Percentiles rank a stretch among this genome's conserved stretches.
Evolutionary conservation across 1,140 invertebrate genomes (phyloP).

Genomic region (Hylaeus volcanicus): DNA sequence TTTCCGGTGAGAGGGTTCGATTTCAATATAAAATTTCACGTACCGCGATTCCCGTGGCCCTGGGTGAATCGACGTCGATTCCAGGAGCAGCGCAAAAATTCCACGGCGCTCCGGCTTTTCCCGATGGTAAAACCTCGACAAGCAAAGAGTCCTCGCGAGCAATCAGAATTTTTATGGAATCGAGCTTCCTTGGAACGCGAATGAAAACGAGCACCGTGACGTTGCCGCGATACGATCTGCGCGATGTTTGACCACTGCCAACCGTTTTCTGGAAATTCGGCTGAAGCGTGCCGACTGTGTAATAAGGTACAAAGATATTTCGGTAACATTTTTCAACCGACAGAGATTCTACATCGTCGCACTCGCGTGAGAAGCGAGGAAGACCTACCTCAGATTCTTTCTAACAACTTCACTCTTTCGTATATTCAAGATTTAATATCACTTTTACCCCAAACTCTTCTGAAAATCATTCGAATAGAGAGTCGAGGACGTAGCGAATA

Average conservation of each 20-base stretch:
- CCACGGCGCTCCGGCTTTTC: constrained; percentile 10
- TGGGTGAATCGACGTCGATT: neutral
- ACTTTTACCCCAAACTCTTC: no score
- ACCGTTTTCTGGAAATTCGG: neutral
- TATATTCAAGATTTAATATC: no score
- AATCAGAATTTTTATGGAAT: constrained; percentile 44
- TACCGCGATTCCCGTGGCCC: constrained; percentile 3
- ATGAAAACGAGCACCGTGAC: neutral
- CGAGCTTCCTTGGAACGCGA: neutral
- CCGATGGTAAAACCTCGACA: neutral
- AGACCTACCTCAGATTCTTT: no score
- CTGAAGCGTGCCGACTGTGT: no score
- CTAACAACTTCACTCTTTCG: no score
- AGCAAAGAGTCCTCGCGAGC: neutral
- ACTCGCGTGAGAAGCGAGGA: no score
- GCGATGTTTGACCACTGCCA: neutral
- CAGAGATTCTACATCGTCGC: no score
- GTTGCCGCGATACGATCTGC: neutral
- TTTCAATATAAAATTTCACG: constrained; percentile 44
- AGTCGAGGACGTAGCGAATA: no score
- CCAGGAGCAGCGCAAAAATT: constrained; percentile 32
- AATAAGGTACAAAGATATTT: neutral
- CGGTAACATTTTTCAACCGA: no score
- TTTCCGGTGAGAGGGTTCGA: constrained; percentile 40
- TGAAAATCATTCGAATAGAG: no score